A percentile compares a stretch with the other conserved stretches of the same genome.
phyloP scores from a whole-genome alignment of 2,888 invertebrate species.

The Parnassius apollo region DNA sequence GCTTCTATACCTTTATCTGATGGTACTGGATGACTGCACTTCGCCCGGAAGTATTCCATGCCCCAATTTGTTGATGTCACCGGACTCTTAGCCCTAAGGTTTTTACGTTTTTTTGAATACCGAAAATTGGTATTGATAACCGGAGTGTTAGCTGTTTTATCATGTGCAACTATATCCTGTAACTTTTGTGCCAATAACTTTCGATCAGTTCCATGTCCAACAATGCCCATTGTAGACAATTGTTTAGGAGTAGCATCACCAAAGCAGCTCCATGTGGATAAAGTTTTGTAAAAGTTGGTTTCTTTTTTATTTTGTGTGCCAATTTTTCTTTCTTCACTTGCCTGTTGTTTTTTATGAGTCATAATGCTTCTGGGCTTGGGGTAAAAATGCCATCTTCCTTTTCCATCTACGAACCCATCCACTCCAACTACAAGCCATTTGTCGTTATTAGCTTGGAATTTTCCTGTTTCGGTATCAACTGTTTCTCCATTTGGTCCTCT shows the following conservation, averaged over 20 bases:
- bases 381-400: constrained; percentile 61
- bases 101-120: constrained; percentile 34
- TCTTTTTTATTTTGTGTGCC: constrained; percentile 38
- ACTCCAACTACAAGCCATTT: constrained; percentile 63
- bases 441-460: constrained; percentile 56
- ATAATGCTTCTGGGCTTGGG: constrained; percentile 35
- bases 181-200: constrained; percentile 53
- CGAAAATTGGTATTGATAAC: constrained; percentile 43
- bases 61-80: not conserved
- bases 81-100: constrained; percentile 20
- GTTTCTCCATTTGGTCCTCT: constrained; percentile 60
- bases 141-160: constrained; percentile 54
- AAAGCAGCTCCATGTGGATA: constrained; percentile 66
- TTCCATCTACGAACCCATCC: constrained; percentile 62
- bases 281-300: constrained; percentile 40
- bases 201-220: constrained; percentile 67
- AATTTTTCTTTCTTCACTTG: constrained; percentile 27
- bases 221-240: constrained; percentile 64
- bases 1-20: constrained; percentile 62
- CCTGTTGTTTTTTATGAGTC: constrained; percentile 30
- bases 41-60: constrained; percentile 13
- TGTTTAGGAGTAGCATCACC: constrained; percentile 56
- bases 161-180: constrained; percentile 51
- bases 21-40: constrained; percentile 57
- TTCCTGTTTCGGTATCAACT: constrained; percentile 59